Percentiles rank a stretch among this genome's conserved stretches.
Conservation (phyloP, 2,888 invertebrate species). For the Tillus elongatus region DNA sequence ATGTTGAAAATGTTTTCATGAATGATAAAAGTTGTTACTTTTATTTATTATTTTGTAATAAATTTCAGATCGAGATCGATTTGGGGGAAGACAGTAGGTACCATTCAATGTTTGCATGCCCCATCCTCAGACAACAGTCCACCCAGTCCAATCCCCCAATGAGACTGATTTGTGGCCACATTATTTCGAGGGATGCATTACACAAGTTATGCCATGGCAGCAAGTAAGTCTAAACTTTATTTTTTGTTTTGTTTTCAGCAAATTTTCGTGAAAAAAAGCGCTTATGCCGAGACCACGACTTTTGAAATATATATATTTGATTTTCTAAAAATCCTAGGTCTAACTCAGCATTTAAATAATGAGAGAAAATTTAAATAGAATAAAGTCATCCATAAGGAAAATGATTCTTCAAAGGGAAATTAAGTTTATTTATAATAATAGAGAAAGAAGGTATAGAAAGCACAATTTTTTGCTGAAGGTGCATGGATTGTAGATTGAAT, state of each 20-base stretch:
- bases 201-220: slow-evolving; percentile 88
- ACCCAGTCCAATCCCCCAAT: slow-evolving; percentile 96
- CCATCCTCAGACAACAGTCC: slow-evolving; percentile 93
- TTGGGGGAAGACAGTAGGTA: slow-evolving; percentile 83
- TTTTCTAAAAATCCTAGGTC: no score
- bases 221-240: slow-evolving; percentile 61
- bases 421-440: no score
- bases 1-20: not conserved
- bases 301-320: no score
- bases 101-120: slow-evolving; percentile 98
- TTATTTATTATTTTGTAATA: no score
- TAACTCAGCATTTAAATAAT: slow-evolving; percentile 5
- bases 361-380: no score
- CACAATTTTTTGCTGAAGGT: no score
- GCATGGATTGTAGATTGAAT: no score
- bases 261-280: no score
- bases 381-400: no score
- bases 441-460: no score
- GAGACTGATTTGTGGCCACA: slow-evolving; percentile 94
- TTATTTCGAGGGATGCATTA: slow-evolving; percentile 93
- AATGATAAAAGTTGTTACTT: not conserved
- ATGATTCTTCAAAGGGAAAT: no score
- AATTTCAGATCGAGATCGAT: slow-evolving; percentile 82
- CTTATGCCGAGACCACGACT: no score
- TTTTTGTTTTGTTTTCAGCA: slow-evolving; percentile 10